Conservation (phyloP, 2,888 invertebrate genomes). For the Chrysolina oricalcia region DNA sequence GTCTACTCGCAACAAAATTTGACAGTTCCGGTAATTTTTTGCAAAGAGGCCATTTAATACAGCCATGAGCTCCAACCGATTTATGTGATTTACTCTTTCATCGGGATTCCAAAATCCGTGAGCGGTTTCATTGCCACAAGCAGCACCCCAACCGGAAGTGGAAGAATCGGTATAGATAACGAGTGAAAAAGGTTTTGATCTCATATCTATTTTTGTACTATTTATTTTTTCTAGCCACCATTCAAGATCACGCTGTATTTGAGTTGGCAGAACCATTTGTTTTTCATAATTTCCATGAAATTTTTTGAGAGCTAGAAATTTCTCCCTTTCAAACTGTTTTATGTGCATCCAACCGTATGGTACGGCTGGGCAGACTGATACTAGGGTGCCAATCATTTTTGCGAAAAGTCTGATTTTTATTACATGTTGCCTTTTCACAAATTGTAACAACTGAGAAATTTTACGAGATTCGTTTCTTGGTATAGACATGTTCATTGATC, state of each 20-base stretch:
- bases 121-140: background rate
- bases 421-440: background rate
- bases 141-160: conserved; percentile 2
- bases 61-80: conserved; percentile 31
- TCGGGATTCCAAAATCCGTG: conserved; percentile 16
- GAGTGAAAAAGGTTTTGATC: background rate
- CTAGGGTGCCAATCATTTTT: conserved; percentile 8
- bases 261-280: conserved; percentile 9
- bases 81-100: conserved; percentile 15
- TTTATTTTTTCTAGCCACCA: conserved; percentile 37
- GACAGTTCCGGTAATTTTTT: conserved; percentile 5
- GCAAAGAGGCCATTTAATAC: conserved; percentile 35
- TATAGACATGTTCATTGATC: background rate
- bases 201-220: background rate
- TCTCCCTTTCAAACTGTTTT: conserved; percentile 18
- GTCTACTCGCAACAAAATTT: too few species aligned
- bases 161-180: conserved; percentile 21
- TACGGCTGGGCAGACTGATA: conserved; percentile 34
- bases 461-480: background rate
- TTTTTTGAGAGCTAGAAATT: background rate
- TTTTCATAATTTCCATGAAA: conserved; percentile 22
- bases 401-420: background rate
- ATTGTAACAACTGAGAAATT: background rate
- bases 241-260: conserved; percentile 15
- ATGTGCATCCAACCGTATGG: conserved; percentile 37